Base-by-base conservation (phyloP, 1,140 invertebrate genomes). In the Palaemon carinicauda region DNA sequence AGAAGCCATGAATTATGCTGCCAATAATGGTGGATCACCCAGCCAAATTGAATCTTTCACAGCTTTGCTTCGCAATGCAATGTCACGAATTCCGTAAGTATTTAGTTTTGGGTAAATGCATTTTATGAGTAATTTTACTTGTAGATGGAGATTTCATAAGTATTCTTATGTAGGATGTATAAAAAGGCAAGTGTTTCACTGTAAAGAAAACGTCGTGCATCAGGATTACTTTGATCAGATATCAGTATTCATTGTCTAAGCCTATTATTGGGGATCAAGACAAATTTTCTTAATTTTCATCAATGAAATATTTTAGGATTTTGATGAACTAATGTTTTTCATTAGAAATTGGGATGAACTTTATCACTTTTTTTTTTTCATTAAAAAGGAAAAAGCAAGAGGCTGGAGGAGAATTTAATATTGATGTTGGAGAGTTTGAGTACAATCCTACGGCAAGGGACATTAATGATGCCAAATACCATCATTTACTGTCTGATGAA, bases 381-480 rank as follows among this genome's bases (percentile, higher is more conserved):
- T 41, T 41, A 5, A 41, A 41, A 41, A 41, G 41, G 41, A 41
- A 41, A 12, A 41, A 41, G 12, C 87, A 10, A 15, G 77, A 82
- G 50, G 73, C 33, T 75, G 74, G 73, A 41, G 80, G 69, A 27
- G 80, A 89, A n/a, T 90, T 87, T 82, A 90, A 89, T 73, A 27
- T 89, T 52, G 97, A 98, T 91, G 95, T 98, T 93, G 96, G 97
- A 91, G 96, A 98, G 90, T 91, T 98, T 89, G 96, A 98, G 91
- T 98, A 98, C 91, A 97, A 96, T 93, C 96, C 96, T 79, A 96
- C 95, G 54, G 96, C 95, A 90, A 97, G 97, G 91, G 97, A 98
- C 92, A 91, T 97, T 77, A 97, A 96, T 5, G 97, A 98, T 91
- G 96, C 96, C 14, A 96, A 95, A 91, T 97, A 98, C 88, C 97